Evolutionary conservation across 2,113 vertebrate genomes (phyloP).

Genomic region (Syrmaticus mikado): DNA sequence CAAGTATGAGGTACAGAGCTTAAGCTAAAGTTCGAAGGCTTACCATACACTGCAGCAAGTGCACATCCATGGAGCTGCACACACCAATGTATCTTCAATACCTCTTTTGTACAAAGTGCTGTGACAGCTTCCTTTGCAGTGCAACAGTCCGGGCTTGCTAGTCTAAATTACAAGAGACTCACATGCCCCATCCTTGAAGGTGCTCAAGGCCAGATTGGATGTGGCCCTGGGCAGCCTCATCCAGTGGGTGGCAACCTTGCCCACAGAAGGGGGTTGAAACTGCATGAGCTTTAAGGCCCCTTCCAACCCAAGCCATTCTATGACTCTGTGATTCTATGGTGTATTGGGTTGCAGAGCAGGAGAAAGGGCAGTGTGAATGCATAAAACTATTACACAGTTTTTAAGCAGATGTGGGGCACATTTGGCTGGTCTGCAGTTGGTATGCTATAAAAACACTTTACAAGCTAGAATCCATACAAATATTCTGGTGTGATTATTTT

Average conservation of each 20-base stretch:
- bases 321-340: no score
- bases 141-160: background rate
- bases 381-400: background rate
- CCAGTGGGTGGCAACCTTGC: no score
- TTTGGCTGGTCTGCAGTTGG: background rate
- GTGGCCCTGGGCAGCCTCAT: no score
- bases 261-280: no score
- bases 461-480: background rate
- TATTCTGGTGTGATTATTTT: background rate
- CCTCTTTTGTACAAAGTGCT: background rate
- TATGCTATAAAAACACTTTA: background rate
- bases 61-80: accelerated
- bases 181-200: no score
- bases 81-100: background rate
- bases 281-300: no score
- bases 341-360: background rate
- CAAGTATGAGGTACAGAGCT: background rate
- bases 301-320: no score
- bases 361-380: background rate
- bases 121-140: background rate
- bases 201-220: no score
- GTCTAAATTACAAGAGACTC: background rate
- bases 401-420: background rate
- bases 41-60: background rate
- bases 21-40: background rate